Conservation (phyloP, 2,888 invertebrate species). For the Hoplodrina ambigua region DNA sequence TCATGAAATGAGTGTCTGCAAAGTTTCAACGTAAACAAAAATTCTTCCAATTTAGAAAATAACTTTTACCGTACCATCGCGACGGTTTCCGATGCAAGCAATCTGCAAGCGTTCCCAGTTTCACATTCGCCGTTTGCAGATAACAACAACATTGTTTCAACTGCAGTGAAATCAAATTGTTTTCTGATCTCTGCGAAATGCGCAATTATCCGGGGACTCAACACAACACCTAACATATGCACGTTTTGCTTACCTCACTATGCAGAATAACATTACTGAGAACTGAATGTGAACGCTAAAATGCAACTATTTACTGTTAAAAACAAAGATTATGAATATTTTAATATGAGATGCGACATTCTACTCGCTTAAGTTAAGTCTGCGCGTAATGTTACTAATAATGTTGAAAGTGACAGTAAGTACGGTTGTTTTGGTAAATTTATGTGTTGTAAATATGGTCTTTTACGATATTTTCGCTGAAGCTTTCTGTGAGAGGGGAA, state of each 20-base stretch:
- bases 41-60: conserved; percentile 14
- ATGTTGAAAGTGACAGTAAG: conserved; percentile 26
- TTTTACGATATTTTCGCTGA: conserved; percentile 57
- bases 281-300: conserved; percentile 62
- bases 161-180: conserved; percentile 67
- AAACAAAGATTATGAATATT: conserved; percentile 46
- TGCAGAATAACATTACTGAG: conserved; percentile 70
- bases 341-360: conserved; percentile 34
- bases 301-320: conserved; percentile 71
- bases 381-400: conserved; percentile 14
- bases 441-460: conserved; percentile 54
- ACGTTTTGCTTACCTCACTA: conserved; percentile 75
- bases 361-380: neutral
- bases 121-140: conserved; percentile 41
- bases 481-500: neutral
- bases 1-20: neutral
- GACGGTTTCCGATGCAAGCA: conserved; percentile 31
- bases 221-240: conserved; percentile 62
- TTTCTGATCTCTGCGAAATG: conserved; percentile 71
- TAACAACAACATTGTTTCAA: conserved; percentile 54
- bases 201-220: conserved; percentile 67
- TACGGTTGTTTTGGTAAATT: conserved; percentile 27
- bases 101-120: conserved; percentile 45
- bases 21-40: conserved; percentile 5
- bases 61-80: conserved; percentile 3